A percentile compares a stretch with the other conserved stretches of the same genome.
phyloP scores from a whole-genome alignment of 2,888 invertebrate genomes.

The Parnassius mnemosyne region DNA sequence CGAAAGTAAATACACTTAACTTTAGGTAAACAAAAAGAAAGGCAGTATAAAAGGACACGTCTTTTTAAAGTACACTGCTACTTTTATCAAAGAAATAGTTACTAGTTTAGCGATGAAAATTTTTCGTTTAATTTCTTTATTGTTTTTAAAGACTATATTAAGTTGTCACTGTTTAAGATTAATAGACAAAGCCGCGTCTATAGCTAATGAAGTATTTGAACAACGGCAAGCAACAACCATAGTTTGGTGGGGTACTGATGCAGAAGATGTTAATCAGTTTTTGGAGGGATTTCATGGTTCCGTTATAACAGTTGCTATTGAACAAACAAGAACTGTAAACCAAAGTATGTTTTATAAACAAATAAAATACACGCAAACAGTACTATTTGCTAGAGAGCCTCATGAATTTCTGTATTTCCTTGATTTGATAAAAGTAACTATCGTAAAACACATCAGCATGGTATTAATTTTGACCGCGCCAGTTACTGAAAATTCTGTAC shows the following conservation, averaged over 20 bases:
- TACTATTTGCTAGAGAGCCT: conserved; percentile 42
- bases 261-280: conserved; percentile 37
- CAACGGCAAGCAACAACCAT: conserved; percentile 40
- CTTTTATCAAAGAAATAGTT: not conserved
- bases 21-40: not conserved
- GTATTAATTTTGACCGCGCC: conserved; percentile 42
- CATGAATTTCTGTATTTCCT: conserved; percentile 44
- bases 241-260: conserved; percentile 39
- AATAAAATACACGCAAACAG: conserved; percentile 42
- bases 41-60: not conserved
- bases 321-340: not conserved
- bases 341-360: conserved; percentile 26
- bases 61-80: too few relatives aligned
- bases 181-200: conserved; percentile 37
- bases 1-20: not conserved
- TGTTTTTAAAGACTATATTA: not conserved
- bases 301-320: conserved; percentile 31
- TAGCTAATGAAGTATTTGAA: conserved; percentile 44
- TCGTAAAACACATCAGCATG: conserved; percentile 40
- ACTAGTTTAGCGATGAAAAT: not conserved
- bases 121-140: not conserved
- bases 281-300: conserved; percentile 39
- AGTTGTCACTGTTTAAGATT: conserved; percentile 14
- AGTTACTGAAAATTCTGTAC: conserved; percentile 30
- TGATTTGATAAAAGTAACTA: conserved; percentile 36